Evolutionary conservation across 2,888 invertebrate genomes (phyloP), one percentile per base, ranked within the genome.

Genomic region (Zygothrica quintamaculata): DNA sequence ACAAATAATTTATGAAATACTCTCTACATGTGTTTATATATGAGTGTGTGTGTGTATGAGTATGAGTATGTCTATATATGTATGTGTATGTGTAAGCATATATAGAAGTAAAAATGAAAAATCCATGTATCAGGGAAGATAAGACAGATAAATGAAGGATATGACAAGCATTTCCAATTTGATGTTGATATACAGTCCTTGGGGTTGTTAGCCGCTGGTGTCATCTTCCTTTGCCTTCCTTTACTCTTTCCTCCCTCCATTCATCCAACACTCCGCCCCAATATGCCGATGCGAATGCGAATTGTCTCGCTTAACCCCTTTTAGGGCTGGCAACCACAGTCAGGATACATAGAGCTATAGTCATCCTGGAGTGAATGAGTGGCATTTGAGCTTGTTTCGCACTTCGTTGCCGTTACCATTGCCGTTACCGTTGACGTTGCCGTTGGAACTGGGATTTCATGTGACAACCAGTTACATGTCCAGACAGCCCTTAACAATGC

Each of bases 91-190:
- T 39, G 22, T 33, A 9, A 33, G 36, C 43, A 26, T 34, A 37
- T 48, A 29, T 58, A 36, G 34, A 55, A 60, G 68, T 60, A 70
- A 77, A 77, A 76, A 78, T 87, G 76, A 71, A 79, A 81, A 79
- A 72, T 73, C 74, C 75, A 74, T 77, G 85, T 70, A 67, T 60
- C 66, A 67, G 51, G 73, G 22, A 48, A 82, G 77, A 88, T 88
- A 88, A 87, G 73, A 22, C 53, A 82, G 77, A 88, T 88, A 88
- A 87, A 88, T 89, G 89, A 89, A 80, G 88, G 86, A 89, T 89
- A 90, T 90, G 90, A 90, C 90, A 90, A 89, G 89, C 89, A 89
- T 90, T 89, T 90, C 88, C 89, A 88, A 89, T 89, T 89, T 89
- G 79, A 76, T 66, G 77, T 73, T 68, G 84, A 74, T 84, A 62